Conservation (phyloP, 2,888 invertebrate species). For the Dolichopus griseipennis region DNA sequence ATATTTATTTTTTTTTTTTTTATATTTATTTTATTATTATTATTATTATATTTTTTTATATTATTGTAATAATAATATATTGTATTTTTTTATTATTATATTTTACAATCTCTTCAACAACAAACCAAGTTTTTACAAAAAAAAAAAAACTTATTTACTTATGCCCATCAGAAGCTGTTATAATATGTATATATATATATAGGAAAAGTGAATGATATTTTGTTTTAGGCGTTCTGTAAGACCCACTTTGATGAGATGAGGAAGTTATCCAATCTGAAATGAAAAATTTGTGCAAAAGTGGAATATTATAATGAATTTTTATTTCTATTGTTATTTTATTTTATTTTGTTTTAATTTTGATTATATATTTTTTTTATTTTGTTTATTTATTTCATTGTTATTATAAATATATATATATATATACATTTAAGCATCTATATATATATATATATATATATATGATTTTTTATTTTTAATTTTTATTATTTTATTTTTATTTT, state of each 20-base stretch:
- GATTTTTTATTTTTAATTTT: not conserved
- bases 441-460: not conserved
- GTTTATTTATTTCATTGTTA: not conserved
- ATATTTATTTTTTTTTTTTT: not conserved
- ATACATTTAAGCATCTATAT: not conserved
- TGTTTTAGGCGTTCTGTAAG: conserved; percentile 8
- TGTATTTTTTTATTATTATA: not conserved
- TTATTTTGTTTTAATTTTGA: not conserved
- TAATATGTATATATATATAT: not conserved
- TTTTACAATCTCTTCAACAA: not conserved
- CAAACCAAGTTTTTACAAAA: too few relatives aligned
- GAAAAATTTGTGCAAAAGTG: conserved; percentile 23
- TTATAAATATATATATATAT: not conserved
- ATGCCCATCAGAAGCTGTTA: not conserved
- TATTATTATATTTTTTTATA: not conserved
- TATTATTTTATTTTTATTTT: not conserved
- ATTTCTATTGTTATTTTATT: conserved; percentile 20
- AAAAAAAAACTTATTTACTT: conserved; percentile 6
- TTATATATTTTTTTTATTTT: not conserved
- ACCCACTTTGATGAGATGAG: conserved; percentile 20
- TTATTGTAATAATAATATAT: not conserved
- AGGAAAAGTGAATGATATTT: not conserved
- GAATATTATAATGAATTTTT: conserved; percentile 25
- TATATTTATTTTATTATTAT: too few relatives aligned
- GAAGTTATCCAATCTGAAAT: conserved; percentile 24